phyloP scores from a whole-genome alignment of 2,113 vertebrate species.

The Reinhardtius hippoglossoides region DNA sequence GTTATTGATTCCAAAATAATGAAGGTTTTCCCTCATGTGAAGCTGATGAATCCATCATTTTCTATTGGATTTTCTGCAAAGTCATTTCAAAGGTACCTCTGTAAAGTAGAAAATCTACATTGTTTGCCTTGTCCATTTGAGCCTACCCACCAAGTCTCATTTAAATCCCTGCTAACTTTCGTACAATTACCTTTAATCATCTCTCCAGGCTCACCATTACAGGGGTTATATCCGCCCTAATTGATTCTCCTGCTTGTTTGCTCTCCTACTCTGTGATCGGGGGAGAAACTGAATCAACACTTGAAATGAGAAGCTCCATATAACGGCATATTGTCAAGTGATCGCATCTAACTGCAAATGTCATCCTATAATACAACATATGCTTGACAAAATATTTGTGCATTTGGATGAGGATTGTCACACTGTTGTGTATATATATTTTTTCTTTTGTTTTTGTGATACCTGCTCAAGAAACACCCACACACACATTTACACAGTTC shows the following conservation, averaged over 20 bases:
- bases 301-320: conserved; percentile 8
- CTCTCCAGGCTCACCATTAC: conserved; percentile 24
- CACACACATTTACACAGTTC: background rate
- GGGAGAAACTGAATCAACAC: conserved; percentile 21
- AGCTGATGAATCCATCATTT: conserved; percentile 17
- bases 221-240: conserved; percentile 46
- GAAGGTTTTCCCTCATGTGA: conserved; percentile 19
- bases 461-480: background rate
- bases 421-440: too few species aligned
- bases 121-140: conserved; percentile 21
- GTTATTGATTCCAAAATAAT: conserved; percentile 29
- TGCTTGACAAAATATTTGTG: background rate
- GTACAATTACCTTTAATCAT: conserved; percentile 41
- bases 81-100: conserved; percentile 25
- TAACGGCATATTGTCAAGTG: background rate
- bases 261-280: conserved; percentile 9
- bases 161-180: conserved; percentile 52
- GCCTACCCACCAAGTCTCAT: conserved; percentile 11
- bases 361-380: background rate
- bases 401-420: background rate
- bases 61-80: conserved; percentile 24
- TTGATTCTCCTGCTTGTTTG: conserved; percentile 46
- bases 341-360: background rate
- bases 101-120: conserved; percentile 26
- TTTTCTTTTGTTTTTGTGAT: background rate